Evolutionary conservation across 2,888 invertebrate species (phyloP), one percentile per base, ranked within the genome.

Genomic region (Xylophagus ater): DNA sequence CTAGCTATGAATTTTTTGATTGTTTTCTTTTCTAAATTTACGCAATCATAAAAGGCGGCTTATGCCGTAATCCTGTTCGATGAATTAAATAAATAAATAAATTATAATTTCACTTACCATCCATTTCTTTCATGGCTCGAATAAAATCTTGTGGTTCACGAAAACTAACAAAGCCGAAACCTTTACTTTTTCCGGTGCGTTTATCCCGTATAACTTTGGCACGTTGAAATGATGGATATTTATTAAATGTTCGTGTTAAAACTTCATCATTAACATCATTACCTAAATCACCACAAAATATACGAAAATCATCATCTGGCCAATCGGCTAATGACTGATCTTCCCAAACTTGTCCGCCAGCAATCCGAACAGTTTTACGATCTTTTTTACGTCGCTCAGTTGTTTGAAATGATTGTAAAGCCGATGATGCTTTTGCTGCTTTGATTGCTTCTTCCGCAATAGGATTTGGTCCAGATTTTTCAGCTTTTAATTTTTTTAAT

Each of bases 211-310:
- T 79, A 14, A 98, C 97, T 62, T 93, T 90, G 0, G 97, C 96
- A 56, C 81, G 81, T 58, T 85, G 77, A 65, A 98, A 98, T 14
- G 94, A 92, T 1, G 83, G 80, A 67, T 81, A 93, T 59, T 90
- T 89, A 57, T 87, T 85, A 60, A 98, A 98, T 0, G 96, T 94
- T 49, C 97, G 74, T 0, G 87, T 87, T n/a, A 98, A 69, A 43
- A 94, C 76, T 61, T 98, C 98, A 57, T 98, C 98, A 0, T 94
- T 97, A 17, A 98, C 97, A 62, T 98, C 97, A 62, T 98, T 98
- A 12, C 98, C 98, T 31, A 98, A 72, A 69, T 98, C 98, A n/a
- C 98, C 98, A 60, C 96, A 96, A 66, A 99, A 98, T 66, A 98
- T 83, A 48, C 98, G 72, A 67, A 94, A 98, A 69, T 98, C 98